Evolutionary conservation across 2,113 vertebrate genomes (phyloP).

Genomic region (Oryzias woworae): DNA sequence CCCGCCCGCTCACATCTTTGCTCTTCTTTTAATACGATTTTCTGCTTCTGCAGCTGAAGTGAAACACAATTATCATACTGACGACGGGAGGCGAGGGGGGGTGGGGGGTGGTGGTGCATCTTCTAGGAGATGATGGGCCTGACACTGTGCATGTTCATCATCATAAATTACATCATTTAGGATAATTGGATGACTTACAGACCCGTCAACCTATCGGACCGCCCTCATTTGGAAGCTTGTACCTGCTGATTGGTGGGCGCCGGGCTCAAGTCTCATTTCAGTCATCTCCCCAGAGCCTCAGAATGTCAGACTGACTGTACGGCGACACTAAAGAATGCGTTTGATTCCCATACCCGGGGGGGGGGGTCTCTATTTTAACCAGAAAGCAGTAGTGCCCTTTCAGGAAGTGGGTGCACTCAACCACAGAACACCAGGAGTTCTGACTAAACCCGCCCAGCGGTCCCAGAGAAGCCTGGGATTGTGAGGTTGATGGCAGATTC

Average conservation of each 20-base stretch:
- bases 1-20: constrained; percentile 27
- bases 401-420: constrained; percentile 12
- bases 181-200: constrained; percentile 64
- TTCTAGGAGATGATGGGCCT: constrained; percentile 48
- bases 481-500: constrained; percentile 12
- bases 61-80: constrained; percentile 71
- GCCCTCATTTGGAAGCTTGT: constrained; percentile 45
- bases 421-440: background rate
- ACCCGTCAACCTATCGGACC: constrained; percentile 55
- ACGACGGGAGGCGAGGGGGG: constrained; percentile 43
- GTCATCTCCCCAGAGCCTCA: constrained; percentile 31
- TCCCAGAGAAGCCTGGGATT: background rate
- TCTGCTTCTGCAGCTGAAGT: constrained; percentile 65
- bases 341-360: constrained; percentile 6
- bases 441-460: background rate
- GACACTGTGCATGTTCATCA: constrained; percentile 60
- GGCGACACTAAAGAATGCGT: constrained; percentile 27
- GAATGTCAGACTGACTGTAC: constrained; percentile 41
- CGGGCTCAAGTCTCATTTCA: constrained; percentile 44
- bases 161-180: constrained; percentile 65
- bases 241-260: constrained; percentile 53
- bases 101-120: constrained; percentile 11
- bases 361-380: no score
- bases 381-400: background rate
- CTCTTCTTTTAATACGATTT: constrained; percentile 74